These are phyloP conservation scores for Rhyacichthys aspro DNA, from an alignment of 2,797 vertebrate genomes.

Conservation along the genomic window DNA sequence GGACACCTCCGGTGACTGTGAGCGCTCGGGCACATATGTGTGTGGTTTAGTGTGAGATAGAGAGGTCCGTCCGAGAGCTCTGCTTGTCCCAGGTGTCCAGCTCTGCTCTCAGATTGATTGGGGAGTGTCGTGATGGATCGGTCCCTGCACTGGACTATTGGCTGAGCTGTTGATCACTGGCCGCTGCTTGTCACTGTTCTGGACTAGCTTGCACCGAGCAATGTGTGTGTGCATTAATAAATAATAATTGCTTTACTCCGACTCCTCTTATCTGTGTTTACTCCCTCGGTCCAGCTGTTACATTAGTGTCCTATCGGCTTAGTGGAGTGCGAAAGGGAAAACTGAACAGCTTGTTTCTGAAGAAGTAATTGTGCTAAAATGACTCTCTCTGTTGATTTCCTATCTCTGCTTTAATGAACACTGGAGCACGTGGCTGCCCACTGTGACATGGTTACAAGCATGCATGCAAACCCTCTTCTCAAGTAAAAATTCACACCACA, in stretches of 20 bases:
- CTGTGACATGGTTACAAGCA: background rate
- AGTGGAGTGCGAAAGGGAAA: slow-evolving; percentile 12
- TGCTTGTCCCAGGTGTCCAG: slow-evolving; percentile 33
- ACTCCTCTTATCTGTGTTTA: slow-evolving; percentile 36
- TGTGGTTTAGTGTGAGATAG: slow-evolving; percentile 16
- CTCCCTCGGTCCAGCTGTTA: slow-evolving; percentile 25
- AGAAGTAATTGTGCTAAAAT: slow-evolving; percentile 22
- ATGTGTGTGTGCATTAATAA: slow-evolving; percentile 32
- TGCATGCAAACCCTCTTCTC: slow-evolving; percentile 11
- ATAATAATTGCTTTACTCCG: slow-evolving; percentile 33
- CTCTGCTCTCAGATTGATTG: slow-evolving; percentile 59
- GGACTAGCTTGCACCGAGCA: slow-evolving; percentile 19
- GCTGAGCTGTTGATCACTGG: slow-evolving; percentile 57
- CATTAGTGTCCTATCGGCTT: slow-evolving; percentile 33
- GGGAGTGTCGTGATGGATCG: slow-evolving; percentile 56
- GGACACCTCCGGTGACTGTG: slow-evolving; percentile 37
- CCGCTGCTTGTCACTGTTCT: slow-evolving; percentile 36
- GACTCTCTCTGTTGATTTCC: slow-evolving; percentile 8
- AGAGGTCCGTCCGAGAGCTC: slow-evolving; percentile 27
- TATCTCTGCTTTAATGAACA: slow-evolving; percentile 25
- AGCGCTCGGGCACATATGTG: slow-evolving; percentile 14
- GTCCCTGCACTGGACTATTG: slow-evolving; percentile 42
- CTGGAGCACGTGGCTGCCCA: slow-evolving; percentile 9
- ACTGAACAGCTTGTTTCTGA: background rate
- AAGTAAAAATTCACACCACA: background rate